Evolutionary conservation across 2,797 vertebrate species (phyloP), one percentile per base, ranked within the genome.

Genomic region (Poeciliopsis presidionis): DNA sequence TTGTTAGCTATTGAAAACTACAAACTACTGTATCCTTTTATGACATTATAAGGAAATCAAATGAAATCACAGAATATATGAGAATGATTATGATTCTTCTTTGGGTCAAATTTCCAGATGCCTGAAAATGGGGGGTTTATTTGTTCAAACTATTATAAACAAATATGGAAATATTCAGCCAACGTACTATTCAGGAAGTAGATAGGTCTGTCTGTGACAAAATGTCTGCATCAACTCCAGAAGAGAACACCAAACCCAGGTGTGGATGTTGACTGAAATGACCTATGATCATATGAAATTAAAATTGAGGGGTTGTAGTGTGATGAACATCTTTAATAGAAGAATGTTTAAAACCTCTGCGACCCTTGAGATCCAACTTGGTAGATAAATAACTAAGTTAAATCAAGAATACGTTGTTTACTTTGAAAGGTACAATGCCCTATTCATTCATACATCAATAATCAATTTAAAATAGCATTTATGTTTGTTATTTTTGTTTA

Each of bases 381-480:
- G n/a, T 71, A 45, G 22, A 51, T 6, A 51, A 72, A 16, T 53
- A 53, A 39, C 36, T 22, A 13, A 53, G 16, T 41, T 9, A 53
- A 53, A 2, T 73, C 8, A 72, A 22, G 33, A 46, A 72, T 16
- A 39, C 4, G 2, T n/a, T 45, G 39, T 70, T 70, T 28, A 45
- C 14, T 70, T 25, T 25, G 39, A 25, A 25, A 69, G 9, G 5
- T 16, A 39, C 18, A 41, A 71, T 69, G 13, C 12, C 22, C 67
- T 14, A 43, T 13, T 70, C 22, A 43, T 69, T 43, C 5, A 71
- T 71, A 71, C 25, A 46, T 12, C 13, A 46, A 71, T 8, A 46
- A 71, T 46, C 41, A 75, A 28, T 45, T 74, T 59, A 43, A 69
- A 80, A n/a, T 65, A 81, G 14, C 5, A 76, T 18, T 65, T 53